Evolutionary conservation across 2,888 invertebrate species (phyloP).

Genomic region (Buathra laborator): DNA sequence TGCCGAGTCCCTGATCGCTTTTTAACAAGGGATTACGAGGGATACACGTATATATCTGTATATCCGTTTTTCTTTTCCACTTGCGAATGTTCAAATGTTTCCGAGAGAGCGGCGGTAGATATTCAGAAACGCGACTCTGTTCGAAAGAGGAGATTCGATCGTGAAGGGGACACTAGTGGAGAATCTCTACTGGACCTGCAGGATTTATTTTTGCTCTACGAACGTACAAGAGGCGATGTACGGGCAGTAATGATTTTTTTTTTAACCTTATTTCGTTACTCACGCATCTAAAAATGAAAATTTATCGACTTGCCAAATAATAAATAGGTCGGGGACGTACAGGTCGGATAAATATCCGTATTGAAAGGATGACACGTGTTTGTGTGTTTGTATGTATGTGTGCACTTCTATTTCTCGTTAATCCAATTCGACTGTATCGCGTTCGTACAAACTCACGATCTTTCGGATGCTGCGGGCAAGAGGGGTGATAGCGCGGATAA

Average conservation of each 20-base stretch:
- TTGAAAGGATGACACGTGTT: no score
- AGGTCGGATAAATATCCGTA: not conserved
- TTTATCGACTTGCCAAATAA: not conserved
- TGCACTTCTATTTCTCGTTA: not conserved
- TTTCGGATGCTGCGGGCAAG: slow-evolving; percentile 34
- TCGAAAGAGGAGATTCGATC: not conserved
- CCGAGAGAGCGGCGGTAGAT: not conserved
- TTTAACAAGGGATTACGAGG: slow-evolving; percentile 70
- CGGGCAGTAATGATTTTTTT: not conserved
- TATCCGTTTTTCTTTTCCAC: slow-evolving; percentile 21
- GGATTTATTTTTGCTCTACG: slow-evolving; percentile 23
- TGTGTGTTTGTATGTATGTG: no score
- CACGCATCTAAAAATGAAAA: not conserved
- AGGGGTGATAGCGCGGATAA: slow-evolving; percentile 65
- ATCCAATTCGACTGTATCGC: not conserved
- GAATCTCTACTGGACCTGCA: slow-evolving; percentile 8
- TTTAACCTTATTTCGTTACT: not conserved
- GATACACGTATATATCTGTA: slow-evolving; percentile 7
- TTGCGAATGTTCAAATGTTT: slow-evolving; percentile 33
- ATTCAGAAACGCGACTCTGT: not conserved
- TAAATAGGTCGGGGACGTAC: not conserved
- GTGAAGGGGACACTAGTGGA: not conserved
- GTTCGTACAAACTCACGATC: slow-evolving; percentile 23
- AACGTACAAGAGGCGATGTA: not conserved
- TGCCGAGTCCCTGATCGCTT: slow-evolving; percentile 63